Conservation (phyloP, 1,140 invertebrate genomes). For the Gryon sp. region DNA sequence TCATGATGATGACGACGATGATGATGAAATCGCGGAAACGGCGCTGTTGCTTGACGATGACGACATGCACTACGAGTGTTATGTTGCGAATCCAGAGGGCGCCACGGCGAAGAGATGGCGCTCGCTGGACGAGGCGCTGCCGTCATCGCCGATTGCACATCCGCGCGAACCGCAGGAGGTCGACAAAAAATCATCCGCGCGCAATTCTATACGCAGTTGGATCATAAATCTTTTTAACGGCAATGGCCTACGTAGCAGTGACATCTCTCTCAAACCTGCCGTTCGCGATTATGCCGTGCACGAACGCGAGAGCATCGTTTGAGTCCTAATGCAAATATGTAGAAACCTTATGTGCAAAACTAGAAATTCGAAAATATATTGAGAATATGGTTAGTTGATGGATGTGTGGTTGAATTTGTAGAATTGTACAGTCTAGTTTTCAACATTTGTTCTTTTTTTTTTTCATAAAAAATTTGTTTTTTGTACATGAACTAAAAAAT, state of each 20-base stretch:
- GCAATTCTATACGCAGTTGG: constrained; percentile 84
- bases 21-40: constrained; percentile 73
- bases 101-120: constrained; percentile 84
- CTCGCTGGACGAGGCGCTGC: constrained; percentile 86
- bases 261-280: constrained; percentile 83
- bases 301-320: constrained; percentile 80
- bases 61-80: constrained; percentile 68
- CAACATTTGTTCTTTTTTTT: too few relatives aligned
- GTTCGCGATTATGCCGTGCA: constrained; percentile 78
- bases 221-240: constrained; percentile 85
- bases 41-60: constrained; percentile 80
- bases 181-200: constrained; percentile 78
- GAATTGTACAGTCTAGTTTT: too few relatives aligned
- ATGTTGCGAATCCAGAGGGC: constrained; percentile 77
- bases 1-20: constrained; percentile 70
- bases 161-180: constrained; percentile 74
- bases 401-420: too few relatives aligned
- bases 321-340: too few relatives aligned
- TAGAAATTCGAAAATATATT: too few relatives aligned
- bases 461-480: too few relatives aligned
- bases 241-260: constrained; percentile 82
- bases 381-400: too few relatives aligned
- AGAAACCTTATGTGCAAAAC: too few relatives aligned
- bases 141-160: constrained; percentile 71
- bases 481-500: too few relatives aligned